Evolutionary conservation across 2,888 invertebrate species (phyloP).

Genomic region (Euproctis similis): DNA sequence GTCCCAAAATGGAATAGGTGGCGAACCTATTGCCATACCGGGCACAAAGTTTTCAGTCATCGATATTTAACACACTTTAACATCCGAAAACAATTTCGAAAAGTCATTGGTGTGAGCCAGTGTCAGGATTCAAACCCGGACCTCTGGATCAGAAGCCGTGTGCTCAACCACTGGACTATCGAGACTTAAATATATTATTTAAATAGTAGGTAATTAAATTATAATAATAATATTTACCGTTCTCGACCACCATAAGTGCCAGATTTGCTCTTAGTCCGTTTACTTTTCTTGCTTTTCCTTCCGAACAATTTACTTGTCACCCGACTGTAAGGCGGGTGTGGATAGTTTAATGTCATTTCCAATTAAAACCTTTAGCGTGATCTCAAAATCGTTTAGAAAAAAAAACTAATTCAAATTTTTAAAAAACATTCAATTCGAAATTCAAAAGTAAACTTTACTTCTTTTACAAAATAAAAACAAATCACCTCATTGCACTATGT

Average conservation of each 20-base stretch:
- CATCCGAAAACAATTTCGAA: too few relatives aligned
- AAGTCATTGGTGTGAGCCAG: too few relatives aligned
- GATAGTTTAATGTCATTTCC: constrained; percentile 53
- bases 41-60: too few relatives aligned
- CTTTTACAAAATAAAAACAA: constrained; percentile 1
- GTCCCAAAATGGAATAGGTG: too few relatives aligned
- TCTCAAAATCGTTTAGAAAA: background rate
- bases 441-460: too few relatives aligned
- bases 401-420: constrained; percentile 1
- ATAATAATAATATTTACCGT: constrained; percentile 40
- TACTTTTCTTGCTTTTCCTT: constrained; percentile 60
- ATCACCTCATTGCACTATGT: constrained; percentile 22
- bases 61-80: too few relatives aligned
- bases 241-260: constrained; percentile 57
- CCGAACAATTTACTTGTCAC: constrained; percentile 60
- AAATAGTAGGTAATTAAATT: background rate
- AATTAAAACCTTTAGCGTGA: constrained; percentile 6
- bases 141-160: too few relatives aligned
- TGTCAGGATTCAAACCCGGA: too few relatives aligned
- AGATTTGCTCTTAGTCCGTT: constrained; percentile 50
- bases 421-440: background rate
- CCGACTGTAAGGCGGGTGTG: constrained; percentile 46
- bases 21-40: too few relatives aligned
- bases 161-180: too few relatives aligned
- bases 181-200: background rate